Base-by-base conservation (phyloP, 53 echinoderm and acorn worm genomes). In the Echinarachnius parma region DNA sequence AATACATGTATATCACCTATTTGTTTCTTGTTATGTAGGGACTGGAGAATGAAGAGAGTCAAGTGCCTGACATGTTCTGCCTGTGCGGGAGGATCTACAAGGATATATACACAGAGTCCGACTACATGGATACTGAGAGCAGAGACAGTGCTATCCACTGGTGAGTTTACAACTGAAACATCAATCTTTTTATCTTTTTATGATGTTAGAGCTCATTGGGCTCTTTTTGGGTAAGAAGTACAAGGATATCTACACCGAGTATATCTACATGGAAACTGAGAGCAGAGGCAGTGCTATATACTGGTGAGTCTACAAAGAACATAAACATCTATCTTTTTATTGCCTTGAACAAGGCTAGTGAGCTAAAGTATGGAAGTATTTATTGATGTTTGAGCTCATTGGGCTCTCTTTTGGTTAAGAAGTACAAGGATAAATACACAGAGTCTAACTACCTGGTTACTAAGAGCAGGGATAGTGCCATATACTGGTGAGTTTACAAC, bases 11-110 rank as follows among this genome's bases (percentile, higher is more conserved):
- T n/a, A n/a, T 7, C 39, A 39, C 52, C 28, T 15, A 28, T 80
- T n/a, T 5, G 55, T 28, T 7, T 28, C 26, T 57, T 34, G 8
- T 46, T 26, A 9, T 47, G 11, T 57, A 93, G 91, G 96, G 83
- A 2, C 64, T 96, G 31, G 77, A 82, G 33, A 75, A 78, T 34
- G 60, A 75, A 10, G 96, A 96, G 42, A 92, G 88, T 31, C 96
- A 96, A 48, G 96, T 96, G 3, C 96, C 96, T 4, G 96, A 96
- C 53, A 90, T 96, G 88, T 88, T 96, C 53, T 96, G 96, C 55
- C 80, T 96, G 28, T 91, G 91, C 28, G 96, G 96, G 5, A 75
- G 96, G 26, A 96, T 96, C 61, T 96, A 91, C 83, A 96, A 96
- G 57, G 96, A 96, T 37, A 87, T 75, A 42, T 88, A 84, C 45